phyloP scores from a whole-genome alignment of 2,113 vertebrate genomes.

The zebrafish (Danio rerio) region GRCz12tu NC_133183.1:27117501-27118000 shows the following conservation, averaged over 20 bases:
- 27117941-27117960: neutral
- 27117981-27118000: neutral
- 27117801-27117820: neutral
- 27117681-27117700: no score
- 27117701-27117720: neutral
- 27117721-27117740: neutral
- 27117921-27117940: no score
- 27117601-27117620: no score
- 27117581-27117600: no score
- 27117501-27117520: no score
- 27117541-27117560: no score
- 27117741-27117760: neutral
- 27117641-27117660: no score
- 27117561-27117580: no score
- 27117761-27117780: neutral
- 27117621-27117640: no score
- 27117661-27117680: no score
- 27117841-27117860: neutral
- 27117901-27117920: conserved; percentile 4
- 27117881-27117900: neutral
- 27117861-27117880: neutral
- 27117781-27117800: neutral
- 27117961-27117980: neutral
- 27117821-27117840: neutral
- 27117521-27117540: no score